A percentile compares a stretch with the other conserved stretches of the same genome.
Evolutionary conservation across 1,140 invertebrate species (phyloP).

Genomic region (Drosophila ercepeae): DNA sequence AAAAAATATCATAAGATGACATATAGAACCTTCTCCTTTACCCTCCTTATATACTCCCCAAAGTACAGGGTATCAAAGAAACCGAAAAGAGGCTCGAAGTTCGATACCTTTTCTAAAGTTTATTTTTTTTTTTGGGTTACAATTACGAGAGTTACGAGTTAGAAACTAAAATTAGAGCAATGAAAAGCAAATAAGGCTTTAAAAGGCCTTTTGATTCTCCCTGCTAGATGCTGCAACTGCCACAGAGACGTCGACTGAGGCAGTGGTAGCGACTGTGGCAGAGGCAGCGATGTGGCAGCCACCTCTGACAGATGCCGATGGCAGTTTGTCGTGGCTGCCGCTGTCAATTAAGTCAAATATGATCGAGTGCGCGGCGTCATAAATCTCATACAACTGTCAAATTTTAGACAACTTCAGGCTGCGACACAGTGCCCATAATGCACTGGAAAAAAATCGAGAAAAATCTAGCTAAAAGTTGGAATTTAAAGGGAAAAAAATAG

Average conservation of each 20-base stretch:
- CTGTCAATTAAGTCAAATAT: constrained; percentile 82
- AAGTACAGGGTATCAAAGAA: not conserved
- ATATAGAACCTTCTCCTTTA: too few relatives aligned
- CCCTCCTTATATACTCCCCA: not conserved
- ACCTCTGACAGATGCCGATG: constrained; percentile 53
- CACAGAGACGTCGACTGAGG: not conserved
- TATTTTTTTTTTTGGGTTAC: constrained; percentile 9
- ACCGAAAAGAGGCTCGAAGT: not conserved
- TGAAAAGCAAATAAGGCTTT: constrained; percentile 11
- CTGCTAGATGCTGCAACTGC: not conserved
- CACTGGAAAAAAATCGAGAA: not conserved
- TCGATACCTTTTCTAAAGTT: constrained; percentile 13
- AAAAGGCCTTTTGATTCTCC: not conserved
- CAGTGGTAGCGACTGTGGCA: constrained; percentile 5
- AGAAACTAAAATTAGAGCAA: constrained; percentile 27
- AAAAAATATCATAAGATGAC: too few relatives aligned
- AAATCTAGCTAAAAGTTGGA: too few relatives aligned
- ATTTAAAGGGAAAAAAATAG: too few relatives aligned
- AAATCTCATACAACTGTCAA: constrained; percentile 81
- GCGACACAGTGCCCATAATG: constrained; percentile 32
- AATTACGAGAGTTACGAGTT: constrained; percentile 32
- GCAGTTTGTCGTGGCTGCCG: constrained; percentile 78
- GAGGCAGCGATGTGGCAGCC: constrained; percentile 8
- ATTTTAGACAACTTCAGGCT: constrained; percentile 74
- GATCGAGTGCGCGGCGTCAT: constrained; percentile 78